Evolutionary conservation across 2,113 vertebrate species (phyloP), one percentile per base, ranked within the genome.

Genomic region (Sclerurus mexicanus): DNA sequence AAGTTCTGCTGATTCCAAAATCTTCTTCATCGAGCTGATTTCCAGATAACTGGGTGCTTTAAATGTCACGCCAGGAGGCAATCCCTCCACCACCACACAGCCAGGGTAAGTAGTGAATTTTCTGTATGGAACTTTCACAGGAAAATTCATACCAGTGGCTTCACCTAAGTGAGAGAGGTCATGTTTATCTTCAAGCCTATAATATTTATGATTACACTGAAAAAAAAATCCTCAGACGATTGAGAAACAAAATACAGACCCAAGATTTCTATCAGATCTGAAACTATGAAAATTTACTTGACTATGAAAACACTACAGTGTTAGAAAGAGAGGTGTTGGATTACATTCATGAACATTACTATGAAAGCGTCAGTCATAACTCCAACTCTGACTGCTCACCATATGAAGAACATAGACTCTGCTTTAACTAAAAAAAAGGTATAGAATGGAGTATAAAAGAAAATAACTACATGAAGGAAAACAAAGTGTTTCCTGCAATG

Each of bases 41-140:
- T 98, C 98, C 95, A 98, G 97, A 5, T 98, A 98, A 91, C 98
- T 98, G 82, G 98, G 98, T 30, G 98, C 98, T 95, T 98, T 98
- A 85, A 98, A 98, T 1, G 95, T 42, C 72, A 98, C 98, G 0
- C 98, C 98, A 2, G 98, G 97, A 39, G 98, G 98, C 98, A 98
- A 90, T 66, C 98, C 98, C 17, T 98, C 98, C 11, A 98, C 98
- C 89, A 98, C 96, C 79, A 98, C 97, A 11, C 98, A 98, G 91
- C 98, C 98, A 21, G 98, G 98, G 90, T 98, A 98, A 72, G 97
- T 91, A 1, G 97, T 98, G 91, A 98, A 98, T 82, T 98, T 98
- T 84, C 98, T 97, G 88, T 98, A 98, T 2, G 98, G 98, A 20
- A 98, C 98, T 85, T 98, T 98, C 85, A 98, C 97, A 5, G 98